These are phyloP conservation scores for Carabus problematicus DNA, from an alignment of 2,888 invertebrate genomes.

Conservation along the genomic window DNA sequence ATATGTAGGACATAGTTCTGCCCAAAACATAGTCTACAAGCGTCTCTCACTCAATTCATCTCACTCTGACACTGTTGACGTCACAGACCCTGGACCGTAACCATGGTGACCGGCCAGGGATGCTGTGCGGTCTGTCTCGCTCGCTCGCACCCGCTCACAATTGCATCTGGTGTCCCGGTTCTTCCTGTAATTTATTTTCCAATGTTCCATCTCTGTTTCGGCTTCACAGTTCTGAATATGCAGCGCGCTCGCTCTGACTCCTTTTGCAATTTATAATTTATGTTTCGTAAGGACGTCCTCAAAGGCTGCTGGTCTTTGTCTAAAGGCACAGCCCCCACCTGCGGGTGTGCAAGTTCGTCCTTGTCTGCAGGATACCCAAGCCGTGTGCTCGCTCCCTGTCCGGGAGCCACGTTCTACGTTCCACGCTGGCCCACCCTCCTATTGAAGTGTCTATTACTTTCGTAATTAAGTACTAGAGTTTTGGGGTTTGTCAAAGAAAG, in stretches of 20 bases:
- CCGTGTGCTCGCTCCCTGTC: too few relatives aligned
- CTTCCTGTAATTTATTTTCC: constrained; percentile 54
- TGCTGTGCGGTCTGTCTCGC: constrained; percentile 56
- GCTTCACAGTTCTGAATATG: too few relatives aligned
- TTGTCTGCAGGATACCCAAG: too few relatives aligned
- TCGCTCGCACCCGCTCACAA: constrained; percentile 46
- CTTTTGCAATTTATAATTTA: constrained; percentile 56
- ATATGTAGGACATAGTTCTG: too few relatives aligned
- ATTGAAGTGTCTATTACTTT: constrained; percentile 50
- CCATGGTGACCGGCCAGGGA: constrained; percentile 58
- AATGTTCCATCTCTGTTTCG: constrained; percentile 48
- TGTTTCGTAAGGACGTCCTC: constrained; percentile 49
- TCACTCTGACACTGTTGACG: constrained; percentile 30
- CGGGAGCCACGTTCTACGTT: not conserved
- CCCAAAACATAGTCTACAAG: too few relatives aligned
- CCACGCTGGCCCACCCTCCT: not conserved
- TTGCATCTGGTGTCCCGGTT: constrained; percentile 42
- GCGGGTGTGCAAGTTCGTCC: not conserved
- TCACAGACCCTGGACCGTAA: constrained; percentile 47
- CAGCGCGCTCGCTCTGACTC: constrained; percentile 45
- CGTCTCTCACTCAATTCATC: too few relatives aligned
- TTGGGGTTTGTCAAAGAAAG: constrained; percentile 14
- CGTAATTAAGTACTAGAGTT: constrained; percentile 48
- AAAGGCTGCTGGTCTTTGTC: constrained; percentile 23
- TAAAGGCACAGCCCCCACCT: constrained; percentile 7